These are phyloP conservation scores for fruit fly (Drosophila melanogaster) DNA, from an alignment of 1,140 invertebrate species.

Conservation along the genomic window DNA sequence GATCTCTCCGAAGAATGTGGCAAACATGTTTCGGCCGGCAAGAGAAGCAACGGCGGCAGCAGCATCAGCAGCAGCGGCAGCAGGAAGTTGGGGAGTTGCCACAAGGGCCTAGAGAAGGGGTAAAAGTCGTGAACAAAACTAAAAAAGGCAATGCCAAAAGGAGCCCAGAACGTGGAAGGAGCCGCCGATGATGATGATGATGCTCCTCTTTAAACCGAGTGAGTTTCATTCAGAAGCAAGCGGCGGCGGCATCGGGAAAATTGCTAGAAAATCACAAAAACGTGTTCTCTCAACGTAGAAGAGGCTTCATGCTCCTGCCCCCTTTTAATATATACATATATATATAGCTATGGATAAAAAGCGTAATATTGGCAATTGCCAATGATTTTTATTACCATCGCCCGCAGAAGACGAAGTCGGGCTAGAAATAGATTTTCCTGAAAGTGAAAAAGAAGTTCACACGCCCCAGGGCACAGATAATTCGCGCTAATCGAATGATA, in stretches of 20 bases:
- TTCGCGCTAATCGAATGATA: conserved; percentile 31
- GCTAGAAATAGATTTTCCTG: conserved; percentile 63
- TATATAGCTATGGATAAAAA: conserved; percentile 27
- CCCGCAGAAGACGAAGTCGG: conserved; percentile 6
- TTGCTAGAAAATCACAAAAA: conserved; percentile 84
- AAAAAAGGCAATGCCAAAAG: conserved; percentile 65
- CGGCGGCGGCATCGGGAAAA: conserved; percentile 58
- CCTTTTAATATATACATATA: conserved; percentile 66
- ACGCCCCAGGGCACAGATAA: conserved; percentile 35
- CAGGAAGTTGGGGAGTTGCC: conserved; percentile 79
- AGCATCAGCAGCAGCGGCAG: conserved; percentile 16
- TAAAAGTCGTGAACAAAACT: conserved; percentile 75
- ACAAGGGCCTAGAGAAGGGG: conserved; percentile 64
- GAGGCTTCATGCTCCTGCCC: conserved; percentile 2
- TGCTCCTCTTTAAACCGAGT: conserved; percentile 53
- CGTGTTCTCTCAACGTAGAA: conserved; percentile 59
- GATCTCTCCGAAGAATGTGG: conserved; percentile 73
- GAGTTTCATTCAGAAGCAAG: conserved; percentile 71
- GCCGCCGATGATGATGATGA: conserved; percentile 10
- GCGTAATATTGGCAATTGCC: conserved; percentile 82
- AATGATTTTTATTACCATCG: conserved; percentile 80
- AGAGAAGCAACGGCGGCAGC: conserved; percentile 5
- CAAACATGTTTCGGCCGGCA: conserved; percentile 75
- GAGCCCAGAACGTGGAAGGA: conserved; percentile 60
- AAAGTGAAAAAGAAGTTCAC: conserved; percentile 68